Evolutionary conservation across 2,888 invertebrate genomes (phyloP).

Genomic region (Protonemura montana): DNA sequence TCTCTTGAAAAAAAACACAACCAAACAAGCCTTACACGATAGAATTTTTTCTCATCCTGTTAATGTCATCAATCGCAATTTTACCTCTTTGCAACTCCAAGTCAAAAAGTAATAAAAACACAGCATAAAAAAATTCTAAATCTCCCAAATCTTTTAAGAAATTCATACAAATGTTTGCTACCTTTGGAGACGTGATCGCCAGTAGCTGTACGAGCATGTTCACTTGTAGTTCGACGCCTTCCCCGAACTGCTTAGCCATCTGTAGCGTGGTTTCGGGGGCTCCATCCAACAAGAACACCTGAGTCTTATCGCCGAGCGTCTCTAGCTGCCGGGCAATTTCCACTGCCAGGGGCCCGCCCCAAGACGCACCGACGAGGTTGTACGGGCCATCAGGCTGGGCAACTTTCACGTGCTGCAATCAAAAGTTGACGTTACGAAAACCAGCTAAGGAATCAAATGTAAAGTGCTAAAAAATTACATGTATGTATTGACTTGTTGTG

Average conservation of each 20-base stretch:
- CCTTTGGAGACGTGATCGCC: slow-evolving; percentile 22
- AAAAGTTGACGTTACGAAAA: neutral
- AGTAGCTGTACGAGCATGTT: slow-evolving; percentile 39
- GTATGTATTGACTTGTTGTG: no score
- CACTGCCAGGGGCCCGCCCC: slow-evolving; percentile 66
- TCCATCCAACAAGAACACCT: slow-evolving; percentile 44
- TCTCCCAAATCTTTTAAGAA: no score
- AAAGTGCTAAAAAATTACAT: no score
- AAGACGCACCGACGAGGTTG: slow-evolving; percentile 67
- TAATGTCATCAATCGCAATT: no score
- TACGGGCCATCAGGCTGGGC: slow-evolving; percentile 62
- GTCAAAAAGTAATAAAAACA: no score
- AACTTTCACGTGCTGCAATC: slow-evolving; percentile 58
- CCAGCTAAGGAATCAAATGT: no score
- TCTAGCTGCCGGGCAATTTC: slow-evolving; percentile 64
- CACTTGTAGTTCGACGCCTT: slow-evolving; percentile 23
- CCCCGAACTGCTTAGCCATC: slow-evolving; percentile 18
- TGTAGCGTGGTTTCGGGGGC: slow-evolving; percentile 38
- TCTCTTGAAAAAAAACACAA: no score
- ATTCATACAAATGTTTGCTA: neutral
- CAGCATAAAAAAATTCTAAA: slow-evolving; percentile 52
- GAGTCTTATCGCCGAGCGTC: slow-evolving; percentile 51
- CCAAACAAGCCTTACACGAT: no score
- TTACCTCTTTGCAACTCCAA: no score
- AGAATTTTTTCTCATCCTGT: no score